Evolutionary conservation across 2,797 vertebrate genomes (phyloP), one percentile per base, ranked within the genome.

Genomic region (Clamator glandarius): DNA sequence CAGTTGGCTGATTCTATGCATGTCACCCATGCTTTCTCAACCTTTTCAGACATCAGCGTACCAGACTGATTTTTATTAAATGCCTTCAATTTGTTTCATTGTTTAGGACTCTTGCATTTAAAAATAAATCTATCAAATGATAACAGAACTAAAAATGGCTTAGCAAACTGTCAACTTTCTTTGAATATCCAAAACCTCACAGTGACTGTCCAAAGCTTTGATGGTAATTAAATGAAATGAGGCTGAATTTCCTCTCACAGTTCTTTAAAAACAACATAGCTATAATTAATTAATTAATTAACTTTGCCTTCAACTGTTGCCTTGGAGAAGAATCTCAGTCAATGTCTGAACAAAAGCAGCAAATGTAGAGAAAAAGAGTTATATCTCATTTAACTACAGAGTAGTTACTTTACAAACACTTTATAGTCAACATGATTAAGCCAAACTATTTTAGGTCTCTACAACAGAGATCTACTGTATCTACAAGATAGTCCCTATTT

Each of bases 1-100:
- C 54, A 85, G 89, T 64, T 94, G 93, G 92, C 94, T 96, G 96
- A 93, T 94, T 95, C 59, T 46, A 13, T 62, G 93, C 86, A 18
- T 89, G 52, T 70, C 9, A 23, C 26, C 28, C 72, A 52, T 1
- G 5, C 15, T 35, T 90, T 70, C 46, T 24, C 51, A 62, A 63
- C 33, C 31, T 88, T 73, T 74, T 39, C 83, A 46, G 41, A 73
- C 36, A 52, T n/a, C 66, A 48, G 36, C 21, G 24, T 41, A 69
- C 46, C 35, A 55, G 62, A 25, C 8, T 35, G 21, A 36, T 75
- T 84, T 82, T 36, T 69, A 79, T 21, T 7, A 72, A 57, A 88
- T 28, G 15, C 29, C 86, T 78, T 69, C 57, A 39, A 9, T 84
- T 78, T 86, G n/a, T 44, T 35, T 74, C 51, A 50, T 25, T 68